phyloP scores from a whole-genome alignment of 2,797 vertebrate genomes.

The Lagodon rhomboides region DNA sequence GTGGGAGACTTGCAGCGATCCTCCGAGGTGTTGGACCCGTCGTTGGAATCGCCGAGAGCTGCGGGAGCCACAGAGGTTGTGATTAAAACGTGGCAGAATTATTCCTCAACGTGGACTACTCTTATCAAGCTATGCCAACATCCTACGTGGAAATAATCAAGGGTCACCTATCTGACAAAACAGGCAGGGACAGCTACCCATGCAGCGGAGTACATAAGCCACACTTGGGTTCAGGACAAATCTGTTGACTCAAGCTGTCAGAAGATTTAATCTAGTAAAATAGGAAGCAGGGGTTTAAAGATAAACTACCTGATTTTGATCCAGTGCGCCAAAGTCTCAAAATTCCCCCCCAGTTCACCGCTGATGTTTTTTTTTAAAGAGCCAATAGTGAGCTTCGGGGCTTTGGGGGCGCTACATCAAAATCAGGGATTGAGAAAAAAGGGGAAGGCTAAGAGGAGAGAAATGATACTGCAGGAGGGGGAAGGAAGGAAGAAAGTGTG shows the following conservation, averaged over 20 bases:
- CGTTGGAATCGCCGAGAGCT: conserved; percentile 92
- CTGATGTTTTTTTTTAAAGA: conserved; percentile 5
- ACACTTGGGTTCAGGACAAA: conserved; percentile 21
- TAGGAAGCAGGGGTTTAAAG: conserved; percentile 29
- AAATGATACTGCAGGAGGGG: conserved; percentile 15
- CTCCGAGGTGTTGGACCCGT: conserved; percentile 89
- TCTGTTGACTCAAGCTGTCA: conserved; percentile 38
- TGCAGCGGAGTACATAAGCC: conserved; percentile 8
- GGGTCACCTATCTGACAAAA: conserved; percentile 27
- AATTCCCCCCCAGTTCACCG: conserved; percentile 21
- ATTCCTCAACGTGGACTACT: not conserved
- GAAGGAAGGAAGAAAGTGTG: conserved; percentile 32
- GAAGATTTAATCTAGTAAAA: conserved; percentile 31
- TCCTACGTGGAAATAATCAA: conserved; percentile 18
- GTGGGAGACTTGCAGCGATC: conserved; percentile 98
- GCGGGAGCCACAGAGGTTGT: conserved; percentile 58
- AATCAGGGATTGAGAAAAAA: conserved; percentile 30
- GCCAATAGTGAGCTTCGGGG: conserved; percentile 24
- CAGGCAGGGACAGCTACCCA: conserved; percentile 15
- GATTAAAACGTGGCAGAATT: conserved; percentile 41
- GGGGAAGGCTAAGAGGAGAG: conserved; percentile 36
- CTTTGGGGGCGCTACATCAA: conserved; percentile 19
- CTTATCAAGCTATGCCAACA: conserved; percentile 11
- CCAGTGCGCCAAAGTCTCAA: conserved; percentile 6
- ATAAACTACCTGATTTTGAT: conserved; percentile 43